Evolutionary conservation across 2,113 vertebrate species (phyloP).

Genomic region (Tringa solitaria): DNA sequence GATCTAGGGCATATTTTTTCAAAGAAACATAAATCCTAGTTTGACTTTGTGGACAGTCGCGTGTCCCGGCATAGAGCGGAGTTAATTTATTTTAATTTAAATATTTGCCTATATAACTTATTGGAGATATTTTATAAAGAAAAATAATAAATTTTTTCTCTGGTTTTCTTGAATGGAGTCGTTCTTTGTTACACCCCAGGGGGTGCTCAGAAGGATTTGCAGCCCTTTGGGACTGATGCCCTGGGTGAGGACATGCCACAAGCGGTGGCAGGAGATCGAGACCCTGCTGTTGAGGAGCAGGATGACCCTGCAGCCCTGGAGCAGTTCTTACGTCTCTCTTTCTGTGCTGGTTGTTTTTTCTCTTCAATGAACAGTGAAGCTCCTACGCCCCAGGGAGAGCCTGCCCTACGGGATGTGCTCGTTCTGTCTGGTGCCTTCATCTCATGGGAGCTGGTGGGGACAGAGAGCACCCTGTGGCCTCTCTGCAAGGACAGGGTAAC

Average conservation of each 20-base stretch:
- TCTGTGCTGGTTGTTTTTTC: background rate
- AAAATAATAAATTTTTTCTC: constrained; percentile 61
- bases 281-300: background rate
- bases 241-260: background rate
- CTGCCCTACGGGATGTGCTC: background rate
- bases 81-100: constrained; percentile 69
- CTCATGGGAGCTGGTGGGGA: background rate
- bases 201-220: background rate
- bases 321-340: fast-evolving
- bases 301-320: background rate
- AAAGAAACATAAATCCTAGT: constrained; percentile 23
- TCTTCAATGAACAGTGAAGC: background rate
- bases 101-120: constrained; percentile 50
- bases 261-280: background rate
- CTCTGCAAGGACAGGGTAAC: background rate
- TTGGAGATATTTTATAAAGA: constrained; percentile 62
- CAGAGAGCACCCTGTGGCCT: background rate
- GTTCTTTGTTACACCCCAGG: background rate
- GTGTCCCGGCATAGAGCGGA: constrained; percentile 27
- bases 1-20: constrained; percentile 59
- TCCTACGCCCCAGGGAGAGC: background rate
- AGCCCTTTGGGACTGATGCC: background rate
- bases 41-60: background rate
- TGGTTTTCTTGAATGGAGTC: background rate
- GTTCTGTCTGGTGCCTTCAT: background rate